Conservation (phyloP, 2,888 invertebrate genomes). For the Brachypterus glaber region DNA sequence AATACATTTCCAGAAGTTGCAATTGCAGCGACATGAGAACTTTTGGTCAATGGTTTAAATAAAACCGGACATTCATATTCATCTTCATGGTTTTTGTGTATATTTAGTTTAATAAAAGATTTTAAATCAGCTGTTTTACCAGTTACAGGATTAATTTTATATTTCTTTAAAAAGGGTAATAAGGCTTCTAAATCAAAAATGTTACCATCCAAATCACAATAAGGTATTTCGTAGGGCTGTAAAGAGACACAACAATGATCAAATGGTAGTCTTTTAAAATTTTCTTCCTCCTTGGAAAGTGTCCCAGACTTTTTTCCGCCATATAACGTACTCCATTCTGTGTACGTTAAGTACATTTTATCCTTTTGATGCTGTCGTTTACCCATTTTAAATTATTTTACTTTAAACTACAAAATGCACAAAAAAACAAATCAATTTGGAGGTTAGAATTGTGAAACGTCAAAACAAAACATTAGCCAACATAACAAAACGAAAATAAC, state of each 20-base stretch:
- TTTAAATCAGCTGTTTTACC: constrained; percentile 82
- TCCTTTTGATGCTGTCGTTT: constrained; percentile 91
- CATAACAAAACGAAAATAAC: too few relatives aligned
- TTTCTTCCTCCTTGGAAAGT: constrained; percentile 62
- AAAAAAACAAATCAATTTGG: too few relatives aligned
- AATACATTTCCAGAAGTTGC: constrained; percentile 91
- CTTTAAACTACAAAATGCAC: too few relatives aligned
- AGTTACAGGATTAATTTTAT: constrained; percentile 87
- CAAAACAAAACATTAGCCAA: too few relatives aligned
- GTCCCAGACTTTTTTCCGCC: constrained; percentile 69
- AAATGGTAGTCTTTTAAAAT: constrained; percentile 85
- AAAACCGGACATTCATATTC: constrained; percentile 90
- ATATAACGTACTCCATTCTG: constrained; percentile 82
- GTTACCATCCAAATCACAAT: constrained; percentile 82
- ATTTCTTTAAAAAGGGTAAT: constrained; percentile 78
- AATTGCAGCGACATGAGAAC: constrained; percentile 87
- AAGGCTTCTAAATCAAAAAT: constrained; percentile 87
- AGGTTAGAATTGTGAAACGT: too few relatives aligned
- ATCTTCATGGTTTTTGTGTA: constrained; percentile 74
- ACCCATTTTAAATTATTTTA: constrained; percentile 59
- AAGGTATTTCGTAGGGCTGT: constrained; percentile 86
- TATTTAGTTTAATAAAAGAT: constrained; percentile 73
- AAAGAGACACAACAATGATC: constrained; percentile 88
- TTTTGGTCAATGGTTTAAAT: constrained; percentile 86
- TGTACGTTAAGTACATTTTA: constrained; percentile 85